Percentiles rank a stretch among this genome's conserved stretches.
Conservation (phyloP, 2,888 invertebrate genomes). For the Agonopterix heracliana region DNA sequence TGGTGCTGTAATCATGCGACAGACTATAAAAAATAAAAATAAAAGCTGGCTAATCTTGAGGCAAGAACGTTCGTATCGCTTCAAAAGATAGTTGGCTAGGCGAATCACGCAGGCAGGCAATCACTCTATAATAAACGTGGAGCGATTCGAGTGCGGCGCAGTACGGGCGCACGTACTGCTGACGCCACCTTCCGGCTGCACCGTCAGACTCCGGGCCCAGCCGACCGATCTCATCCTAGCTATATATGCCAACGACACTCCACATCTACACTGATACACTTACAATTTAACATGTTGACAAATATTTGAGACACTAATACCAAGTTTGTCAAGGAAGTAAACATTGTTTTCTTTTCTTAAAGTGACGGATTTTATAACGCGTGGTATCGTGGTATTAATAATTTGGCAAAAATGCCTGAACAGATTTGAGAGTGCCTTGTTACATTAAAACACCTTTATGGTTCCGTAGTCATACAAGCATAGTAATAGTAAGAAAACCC, state of each 20-base stretch:
- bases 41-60: conserved; percentile 41
- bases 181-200: conserved; percentile 42
- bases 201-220: conserved; percentile 22
- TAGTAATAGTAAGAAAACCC: no score
- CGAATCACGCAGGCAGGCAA: conserved; percentile 69
- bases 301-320: no score
- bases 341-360: no score
- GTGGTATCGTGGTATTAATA: no score
- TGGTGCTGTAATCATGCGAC: background rate
- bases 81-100: conserved; percentile 58
- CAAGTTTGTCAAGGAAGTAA: no score
- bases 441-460: no score
- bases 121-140: conserved; percentile 71
- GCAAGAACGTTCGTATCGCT: conserved; percentile 46
- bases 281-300: conserved; percentile 18
- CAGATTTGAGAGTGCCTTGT: no score
- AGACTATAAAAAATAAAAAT: conserved; percentile 42
- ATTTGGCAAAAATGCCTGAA: no score
- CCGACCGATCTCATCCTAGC: conserved; percentile 26
- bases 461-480: no score
- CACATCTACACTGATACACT: conserved; percentile 22
- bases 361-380: no score
- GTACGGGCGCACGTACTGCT: conserved; percentile 56
- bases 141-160: conserved; percentile 52
- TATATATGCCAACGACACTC: conserved; percentile 24